A percentile compares a stretch with the other conserved stretches of the same genome.
These are phyloP conservation scores for Cryptocheilus praepositus DNA, from an alignment of 2,888 invertebrate genomes.

Conservation along the genomic window DNA sequence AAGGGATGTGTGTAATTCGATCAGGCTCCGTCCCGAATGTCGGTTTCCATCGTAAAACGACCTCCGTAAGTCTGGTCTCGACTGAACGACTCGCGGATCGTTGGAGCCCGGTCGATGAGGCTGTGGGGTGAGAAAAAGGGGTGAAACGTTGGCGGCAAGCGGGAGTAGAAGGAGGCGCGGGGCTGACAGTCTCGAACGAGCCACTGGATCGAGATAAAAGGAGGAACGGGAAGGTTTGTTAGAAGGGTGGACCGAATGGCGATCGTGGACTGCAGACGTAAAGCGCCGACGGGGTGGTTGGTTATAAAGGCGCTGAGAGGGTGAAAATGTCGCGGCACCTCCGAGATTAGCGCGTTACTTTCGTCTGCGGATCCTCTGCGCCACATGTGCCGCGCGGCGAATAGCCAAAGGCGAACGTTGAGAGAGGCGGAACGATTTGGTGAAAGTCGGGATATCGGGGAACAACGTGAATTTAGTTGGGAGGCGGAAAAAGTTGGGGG, in stretches of 20 bases:
- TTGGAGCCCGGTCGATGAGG: conserved; percentile 6
- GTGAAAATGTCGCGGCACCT: conserved; percentile 14
- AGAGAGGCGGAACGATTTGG: too few species aligned
- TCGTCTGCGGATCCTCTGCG: background rate
- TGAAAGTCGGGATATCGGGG: too few species aligned
- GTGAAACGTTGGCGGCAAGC: background rate
- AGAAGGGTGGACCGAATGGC: conserved; percentile 6
- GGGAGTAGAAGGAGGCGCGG: background rate
- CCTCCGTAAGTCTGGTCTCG: conserved; percentile 15
- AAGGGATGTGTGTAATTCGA: conserved; percentile 41
- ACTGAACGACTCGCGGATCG: conserved; percentile 1
- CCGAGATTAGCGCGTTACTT: conserved; percentile 20
- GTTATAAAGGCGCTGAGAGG: conserved; percentile 24
- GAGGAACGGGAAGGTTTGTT: conserved; percentile 10
- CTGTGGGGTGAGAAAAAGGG: background rate
- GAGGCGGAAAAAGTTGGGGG: too few species aligned
- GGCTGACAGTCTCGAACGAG: conserved; percentile 14
- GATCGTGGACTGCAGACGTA: conserved; percentile 2
- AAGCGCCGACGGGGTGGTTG: background rate
- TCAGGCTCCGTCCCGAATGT: conserved; percentile 23
- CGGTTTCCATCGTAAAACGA: conserved; percentile 25
- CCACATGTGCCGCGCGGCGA: too few species aligned
- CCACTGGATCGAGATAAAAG: conserved; percentile 18
- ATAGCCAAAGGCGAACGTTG: too few species aligned
- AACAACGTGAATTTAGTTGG: too few species aligned